phyloP scores from a whole-genome alignment of 2,797 vertebrate species.

The Vultur gryphus region DNA sequence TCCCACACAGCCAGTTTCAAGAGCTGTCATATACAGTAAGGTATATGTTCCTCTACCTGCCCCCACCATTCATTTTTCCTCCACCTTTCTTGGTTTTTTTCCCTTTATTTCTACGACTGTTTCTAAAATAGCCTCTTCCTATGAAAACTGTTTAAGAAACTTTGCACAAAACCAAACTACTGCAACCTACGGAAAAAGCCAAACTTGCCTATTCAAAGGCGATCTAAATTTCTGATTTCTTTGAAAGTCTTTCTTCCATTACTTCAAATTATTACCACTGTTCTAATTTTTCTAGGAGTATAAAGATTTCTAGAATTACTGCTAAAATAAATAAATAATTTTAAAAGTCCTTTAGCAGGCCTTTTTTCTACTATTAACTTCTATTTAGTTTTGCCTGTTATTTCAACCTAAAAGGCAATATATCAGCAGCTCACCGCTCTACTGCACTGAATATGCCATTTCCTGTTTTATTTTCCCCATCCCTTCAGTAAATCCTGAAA shows the following conservation, averaged over 20 bases:
- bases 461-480: slow-evolving; percentile 4
- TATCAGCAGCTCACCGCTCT: not conserved
- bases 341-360: not conserved
- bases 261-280: not conserved
- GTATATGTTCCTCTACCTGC: not conserved
- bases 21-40: not conserved
- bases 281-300: not conserved
- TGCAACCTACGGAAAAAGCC: not conserved
- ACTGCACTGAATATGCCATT: not conserved
- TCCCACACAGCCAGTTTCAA: not conserved
- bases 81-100: not conserved
- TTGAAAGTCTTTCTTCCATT: not conserved
- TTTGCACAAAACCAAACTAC: not conserved
- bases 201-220: not conserved
- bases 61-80: not conserved
- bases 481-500: not conserved
- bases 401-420: not conserved
- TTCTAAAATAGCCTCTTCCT: not conserved
- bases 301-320: not conserved
- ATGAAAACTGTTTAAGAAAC: not conserved
- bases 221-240: not conserved
- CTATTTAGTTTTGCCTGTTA: not conserved
- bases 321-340: not conserved
- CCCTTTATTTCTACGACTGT: not conserved
- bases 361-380: not conserved